Evolutionary conservation across 1,140 invertebrate genomes (phyloP), one percentile per base, ranked within the genome.

Genomic region (Drosophila hydei): DNA sequence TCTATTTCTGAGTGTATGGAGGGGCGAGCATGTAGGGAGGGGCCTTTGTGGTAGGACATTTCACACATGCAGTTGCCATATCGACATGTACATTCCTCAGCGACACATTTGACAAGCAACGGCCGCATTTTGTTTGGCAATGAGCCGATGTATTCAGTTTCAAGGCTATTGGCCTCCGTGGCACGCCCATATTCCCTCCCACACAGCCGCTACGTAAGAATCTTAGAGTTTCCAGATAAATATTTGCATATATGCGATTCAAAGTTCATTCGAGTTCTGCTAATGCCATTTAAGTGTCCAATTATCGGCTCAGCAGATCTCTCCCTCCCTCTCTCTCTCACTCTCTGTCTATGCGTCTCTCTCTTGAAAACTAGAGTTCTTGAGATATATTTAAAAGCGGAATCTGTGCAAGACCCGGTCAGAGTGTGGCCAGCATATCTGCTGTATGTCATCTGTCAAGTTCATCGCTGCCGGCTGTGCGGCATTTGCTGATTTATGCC

Each of bases 271-370:
- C 59, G 47, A 52, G 54, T 52, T 61, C 58, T 65, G 76, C 81
- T 85, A 85, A 88, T 87, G 75, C 83, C 81, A 79, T 75, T 88
- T 88, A 88, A 88, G 83, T 88, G 84, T 65, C 84, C 83, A 88
- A 88, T 88, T 88, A 88, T 89, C 73, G 65, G 65, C 21, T 76
- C 62, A 52, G 62, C 61, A 36, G 43, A 25, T 43, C 27, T 64
- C 42, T 60, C 54, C 21, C 48, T 72, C 61, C 27, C 36, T 43
- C 25, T 45, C 47, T 5, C 16, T 27, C 36, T 59, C 30, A 51
- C 36, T 40, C 30, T 52, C 16, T 40, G n/a, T n/a, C n/a, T n/a
- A n/a, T n/a, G n/a, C n/a, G n/a, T n/a, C 43, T 40, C 19, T 19
- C 47, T 51, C 47, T 23, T 47, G n/a, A 47, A 21, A 23, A 47